Base-by-base conservation (phyloP, 2,113 vertebrate species). In the Amphiprion ocellaris region DNA sequence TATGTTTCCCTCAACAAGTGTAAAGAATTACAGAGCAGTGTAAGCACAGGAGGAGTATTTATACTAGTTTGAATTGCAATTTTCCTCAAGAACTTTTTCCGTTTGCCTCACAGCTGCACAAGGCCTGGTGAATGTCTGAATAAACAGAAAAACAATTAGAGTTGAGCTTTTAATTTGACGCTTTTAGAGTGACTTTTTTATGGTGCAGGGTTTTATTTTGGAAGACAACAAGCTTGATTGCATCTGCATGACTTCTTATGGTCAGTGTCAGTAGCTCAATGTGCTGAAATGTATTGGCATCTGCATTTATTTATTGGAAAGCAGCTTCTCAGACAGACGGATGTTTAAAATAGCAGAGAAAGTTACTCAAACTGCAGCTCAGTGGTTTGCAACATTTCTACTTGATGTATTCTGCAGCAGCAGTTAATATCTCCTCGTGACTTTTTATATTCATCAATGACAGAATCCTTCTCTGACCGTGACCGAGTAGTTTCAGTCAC, bases 271-370 rank as follows among this genome's bases (percentile, higher is more conserved):
- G 37, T 11, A 59, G 66, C 19, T 11, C 69, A 50, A 4, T 30
- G 5, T 30, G 30, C 61, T 76, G 47, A 67, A 61, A 76, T 53
- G 39, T 69, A 56, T 60, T 15, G 30, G 61, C 55, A 41, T 56
- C 16, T 17, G 33, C 41, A 19, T 74, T 61, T 53, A 63, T 69
- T 69, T 69, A 37, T 63, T 69, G 49, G 52, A 74, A 79, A 65
- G 37, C 41, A 47, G 41, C 26, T 37, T 24, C 41, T 49, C n/a
- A 14, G n/a, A 64, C 47, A 33, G n/a, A n/a, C n/a, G n/a, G 21
- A 69, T 75, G 61, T 79, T 61, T 55, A 23, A 80, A 50, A 55
- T 39, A 10, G 52, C 17, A 39, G 8, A 56, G 12, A 52, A 50
- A 69, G 14, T 19, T 1, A 37, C 33, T 49, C n/a, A 26, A 28